phyloP scores from a whole-genome alignment of 2,113 vertebrate species.

The Thymallus thymallus region DNA sequence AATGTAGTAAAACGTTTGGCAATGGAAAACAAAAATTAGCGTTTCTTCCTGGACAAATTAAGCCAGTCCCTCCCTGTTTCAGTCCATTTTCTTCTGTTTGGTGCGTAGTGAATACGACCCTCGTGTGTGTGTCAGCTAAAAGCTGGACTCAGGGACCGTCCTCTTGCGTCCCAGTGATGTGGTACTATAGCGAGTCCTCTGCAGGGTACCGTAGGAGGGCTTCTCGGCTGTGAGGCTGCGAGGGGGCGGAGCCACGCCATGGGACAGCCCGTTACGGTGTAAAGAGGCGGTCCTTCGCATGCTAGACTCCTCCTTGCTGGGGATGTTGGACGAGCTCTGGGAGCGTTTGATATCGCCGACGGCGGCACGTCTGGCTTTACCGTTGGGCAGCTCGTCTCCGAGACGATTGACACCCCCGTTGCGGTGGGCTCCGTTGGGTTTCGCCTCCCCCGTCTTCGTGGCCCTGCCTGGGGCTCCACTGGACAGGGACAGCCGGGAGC shows the following conservation, averaged over 20 bases:
- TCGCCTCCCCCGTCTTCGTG: slow-evolving; percentile 36
- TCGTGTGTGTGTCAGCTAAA: slow-evolving; percentile 66
- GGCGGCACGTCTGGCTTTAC: slow-evolving; percentile 45
- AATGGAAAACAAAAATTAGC: too few relatives aligned
- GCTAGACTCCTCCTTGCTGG: slow-evolving; percentile 65
- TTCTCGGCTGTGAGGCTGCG: slow-evolving; percentile 51
- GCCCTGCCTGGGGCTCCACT: slow-evolving; percentile 62
- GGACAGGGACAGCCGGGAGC: slow-evolving; percentile 49
- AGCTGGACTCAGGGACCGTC: slow-evolving; percentile 86
- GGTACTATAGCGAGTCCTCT: slow-evolving; percentile 74
- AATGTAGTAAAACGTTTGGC: too few relatives aligned
- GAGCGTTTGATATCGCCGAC: slow-evolving; percentile 74
- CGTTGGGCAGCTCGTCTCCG: slow-evolving; percentile 58
- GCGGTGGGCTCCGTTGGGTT: slow-evolving; percentile 35
- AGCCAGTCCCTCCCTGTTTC: neutral
- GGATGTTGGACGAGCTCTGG: slow-evolving; percentile 81
- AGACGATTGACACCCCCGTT: slow-evolving; percentile 20
- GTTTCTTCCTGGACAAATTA: too few relatives aligned
- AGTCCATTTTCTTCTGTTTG: neutral
- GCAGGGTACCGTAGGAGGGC: slow-evolving; percentile 65
- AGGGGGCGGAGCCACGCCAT: slow-evolving; percentile 8
- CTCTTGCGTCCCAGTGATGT: slow-evolving; percentile 73
- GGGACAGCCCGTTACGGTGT: slow-evolving; percentile 65
- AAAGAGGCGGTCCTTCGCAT: slow-evolving; percentile 71
- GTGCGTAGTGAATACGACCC: neutral